A percentile compares a stretch with the other conserved stretches of the same genome.
Evolutionary conservation across 2,888 invertebrate species (phyloP).

Genomic region (Nebria brevicollis): DNA sequence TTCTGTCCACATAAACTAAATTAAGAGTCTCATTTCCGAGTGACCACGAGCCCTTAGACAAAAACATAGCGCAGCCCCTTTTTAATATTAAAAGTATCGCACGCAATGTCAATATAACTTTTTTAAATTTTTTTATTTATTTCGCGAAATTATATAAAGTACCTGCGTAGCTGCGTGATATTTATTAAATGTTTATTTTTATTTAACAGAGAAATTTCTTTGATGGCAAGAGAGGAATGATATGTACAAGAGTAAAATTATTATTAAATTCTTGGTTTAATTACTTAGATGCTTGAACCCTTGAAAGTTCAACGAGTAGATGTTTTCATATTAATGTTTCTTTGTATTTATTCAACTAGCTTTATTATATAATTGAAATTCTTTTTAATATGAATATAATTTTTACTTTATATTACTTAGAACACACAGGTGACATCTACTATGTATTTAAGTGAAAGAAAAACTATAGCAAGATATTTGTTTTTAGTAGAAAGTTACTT

Average conservation of each 20-base stretch:
- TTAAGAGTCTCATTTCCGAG: background rate
- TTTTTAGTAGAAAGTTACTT: background rate
- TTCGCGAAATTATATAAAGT: background rate
- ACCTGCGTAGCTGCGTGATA: background rate
- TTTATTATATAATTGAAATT: too few species aligned
- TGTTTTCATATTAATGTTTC: background rate
- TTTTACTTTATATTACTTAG: too few species aligned
- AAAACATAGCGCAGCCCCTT: background rate
- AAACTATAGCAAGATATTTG: too few species aligned
- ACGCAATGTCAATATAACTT: background rate
- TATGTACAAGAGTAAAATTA: background rate
- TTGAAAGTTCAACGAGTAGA: background rate
- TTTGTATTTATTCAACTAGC: too few species aligned
- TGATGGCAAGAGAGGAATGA: background rate
- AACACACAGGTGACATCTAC: too few species aligned
- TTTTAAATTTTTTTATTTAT: background rate
- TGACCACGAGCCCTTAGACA: too few species aligned
- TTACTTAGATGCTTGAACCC: background rate
- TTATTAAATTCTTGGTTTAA: background rate
- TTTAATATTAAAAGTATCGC: background rate
- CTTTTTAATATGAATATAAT: too few species aligned
- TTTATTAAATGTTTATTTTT: constrained; percentile 1
- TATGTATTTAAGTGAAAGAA: too few species aligned
- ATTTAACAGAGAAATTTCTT: background rate
- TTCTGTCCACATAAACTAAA: background rate